Conservation (phyloP, 2,797 vertebrate genomes). For the Halcyon smyrnensis region DNA sequence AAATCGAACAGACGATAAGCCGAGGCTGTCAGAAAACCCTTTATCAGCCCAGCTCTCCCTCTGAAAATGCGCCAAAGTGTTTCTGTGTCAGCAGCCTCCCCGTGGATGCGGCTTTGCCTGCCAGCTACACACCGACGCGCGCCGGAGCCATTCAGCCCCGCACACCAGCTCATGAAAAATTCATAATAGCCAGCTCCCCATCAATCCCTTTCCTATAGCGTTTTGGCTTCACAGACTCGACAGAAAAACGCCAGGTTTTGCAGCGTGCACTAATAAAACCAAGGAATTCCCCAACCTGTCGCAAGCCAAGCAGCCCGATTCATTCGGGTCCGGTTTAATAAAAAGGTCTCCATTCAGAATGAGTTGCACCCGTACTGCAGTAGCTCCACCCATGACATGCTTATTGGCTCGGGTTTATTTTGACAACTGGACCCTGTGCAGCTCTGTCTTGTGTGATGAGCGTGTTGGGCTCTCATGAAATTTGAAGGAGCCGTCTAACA, state of each 20-base stretch:
- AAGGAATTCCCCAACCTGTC: background rate
- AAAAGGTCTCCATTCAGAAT: conserved; percentile 88
- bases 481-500: background rate
- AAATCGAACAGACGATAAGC: conserved; percentile 42
- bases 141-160: conserved; percentile 84
- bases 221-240: background rate
- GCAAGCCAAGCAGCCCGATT: background rate
- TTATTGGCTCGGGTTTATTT: conserved; percentile 83
- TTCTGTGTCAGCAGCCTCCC: conserved; percentile 78
- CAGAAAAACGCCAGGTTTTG: background rate
- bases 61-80: conserved; percentile 71
- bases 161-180: conserved; percentile 88
- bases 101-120: conserved; percentile 74
- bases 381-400: conserved; percentile 82
- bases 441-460: background rate
- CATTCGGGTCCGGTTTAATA: background rate
- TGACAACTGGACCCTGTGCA: conserved; percentile 49
- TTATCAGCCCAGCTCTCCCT: conserved; percentile 53
- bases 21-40: conserved; percentile 65
- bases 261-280: background rate
- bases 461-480: background rate
- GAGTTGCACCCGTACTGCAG: conserved; percentile 57
- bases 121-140: conserved; percentile 77
- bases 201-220: conserved; percentile 67
- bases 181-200: conserved; percentile 75